These are phyloP conservation scores for Cryptocephalus moraei DNA, from an alignment of 2,888 invertebrate species.

Conservation along the genomic window DNA sequence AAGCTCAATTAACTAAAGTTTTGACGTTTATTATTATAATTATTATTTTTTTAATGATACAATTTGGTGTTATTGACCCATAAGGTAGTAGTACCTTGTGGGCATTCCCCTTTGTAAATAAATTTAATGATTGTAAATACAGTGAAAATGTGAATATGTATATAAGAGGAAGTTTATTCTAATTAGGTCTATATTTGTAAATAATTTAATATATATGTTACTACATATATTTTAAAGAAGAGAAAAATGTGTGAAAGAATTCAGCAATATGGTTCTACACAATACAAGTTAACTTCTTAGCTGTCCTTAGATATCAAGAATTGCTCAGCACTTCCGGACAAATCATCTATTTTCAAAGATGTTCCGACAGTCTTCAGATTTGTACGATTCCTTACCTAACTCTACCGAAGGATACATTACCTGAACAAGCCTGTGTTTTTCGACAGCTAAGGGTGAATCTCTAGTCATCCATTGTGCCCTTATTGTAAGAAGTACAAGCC, in stretches of 20 bases:
- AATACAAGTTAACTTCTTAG: conserved; percentile 23
- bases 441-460: conserved; percentile 30
- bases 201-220: conserved; percentile 27
- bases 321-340: no score
- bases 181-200: conserved; percentile 32
- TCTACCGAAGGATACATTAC: no score
- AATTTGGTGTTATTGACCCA: conserved; percentile 21
- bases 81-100: conserved; percentile 11
- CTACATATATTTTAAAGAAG: conserved; percentile 32
- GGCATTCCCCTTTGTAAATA: conserved; percentile 30
- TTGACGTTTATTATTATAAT: conserved; percentile 1
- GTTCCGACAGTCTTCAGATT: no score
- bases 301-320: conserved; percentile 8
- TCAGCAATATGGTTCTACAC: conserved; percentile 35
- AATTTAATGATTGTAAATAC: conserved; percentile 26
- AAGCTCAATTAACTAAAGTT: conserved; percentile 1
- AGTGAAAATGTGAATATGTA: conserved; percentile 33
- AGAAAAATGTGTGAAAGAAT: conserved; percentile 30
- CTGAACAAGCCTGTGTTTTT: background rate
- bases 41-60: conserved; percentile 4
- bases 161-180: conserved; percentile 35
- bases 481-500: conserved; percentile 33
- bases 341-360: no score
- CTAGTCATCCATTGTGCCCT: conserved; percentile 35
- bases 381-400: no score